phyloP scores from a whole-genome alignment of 2,888 invertebrate genomes.

The Alloscopus bannaensis region DNA sequence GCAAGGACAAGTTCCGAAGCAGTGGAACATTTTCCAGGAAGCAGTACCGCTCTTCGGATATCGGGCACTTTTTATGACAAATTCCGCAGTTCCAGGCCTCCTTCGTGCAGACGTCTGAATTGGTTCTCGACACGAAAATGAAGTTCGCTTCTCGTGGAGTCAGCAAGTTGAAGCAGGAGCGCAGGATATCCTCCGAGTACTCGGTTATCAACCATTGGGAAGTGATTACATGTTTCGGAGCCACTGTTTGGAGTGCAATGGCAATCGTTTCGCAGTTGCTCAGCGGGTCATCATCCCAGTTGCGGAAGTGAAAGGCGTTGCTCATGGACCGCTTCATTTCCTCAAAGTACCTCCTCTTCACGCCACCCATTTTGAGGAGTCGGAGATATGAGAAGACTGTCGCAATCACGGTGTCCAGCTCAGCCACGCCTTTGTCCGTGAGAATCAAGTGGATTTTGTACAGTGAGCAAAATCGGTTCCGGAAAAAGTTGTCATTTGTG shows the following conservation, averaged over 20 bases:
- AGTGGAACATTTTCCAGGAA: not conserved
- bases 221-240: not conserved
- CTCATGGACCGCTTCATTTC: constrained; percentile 25
- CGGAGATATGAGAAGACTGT: constrained; percentile 34
- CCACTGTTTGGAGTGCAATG: constrained; percentile 1
- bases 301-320: constrained; percentile 28
- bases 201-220: not conserved
- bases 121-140: not conserved
- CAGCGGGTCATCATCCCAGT: constrained; percentile 34
- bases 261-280: not conserved
- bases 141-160: constrained; percentile 14
- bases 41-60: not conserved
- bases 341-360: not conserved
- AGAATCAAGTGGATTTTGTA: constrained; percentile 1
- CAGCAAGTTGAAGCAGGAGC: not conserved
- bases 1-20: not conserved
- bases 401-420: not conserved
- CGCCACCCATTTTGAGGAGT: not conserved
- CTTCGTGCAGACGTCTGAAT: not conserved
- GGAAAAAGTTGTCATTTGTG: not conserved
- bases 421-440: constrained; percentile 23
- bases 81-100: not conserved
- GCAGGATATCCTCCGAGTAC: not conserved
- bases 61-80: not conserved
- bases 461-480: constrained; percentile 13